Evolutionary conservation across 2,797 vertebrate genomes (phyloP), one percentile per base, ranked within the genome.

Genomic region (Triplophysa yarkandensis): DNA sequence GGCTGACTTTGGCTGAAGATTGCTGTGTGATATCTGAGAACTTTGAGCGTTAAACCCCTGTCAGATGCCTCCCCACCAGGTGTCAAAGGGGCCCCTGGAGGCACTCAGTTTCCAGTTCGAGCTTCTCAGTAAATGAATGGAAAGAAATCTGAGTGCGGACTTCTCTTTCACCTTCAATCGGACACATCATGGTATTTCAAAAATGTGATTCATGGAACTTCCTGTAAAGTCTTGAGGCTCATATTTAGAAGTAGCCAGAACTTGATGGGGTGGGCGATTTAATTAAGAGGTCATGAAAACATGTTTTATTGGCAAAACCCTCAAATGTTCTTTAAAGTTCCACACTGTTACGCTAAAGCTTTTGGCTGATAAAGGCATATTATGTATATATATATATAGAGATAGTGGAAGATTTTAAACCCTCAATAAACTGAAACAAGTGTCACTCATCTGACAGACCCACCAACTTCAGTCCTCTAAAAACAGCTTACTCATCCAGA

Each of bases 21-120:
- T 85, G 82, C 85, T 86, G 88, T 25, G 2, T 21, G 91, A 93
- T 78, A 93, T 76, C 77, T 88, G 92, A 97, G 91, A 96, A 84
- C 83, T 87, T 82, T 44, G 86, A 86, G 86, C 88, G 86, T 77
- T 88, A 86, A 91, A 83, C 89, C 78, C 74, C 85, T 78, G 78
- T 68, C 80, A 73, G 75, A 87, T 85, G 82, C 74, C 75, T 64
- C 62, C 79, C 34, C 78, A 80, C 62, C 88, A 84, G 84, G 87
- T 94, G 91, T 90, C 88, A 90, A 86, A 76, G 74, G 61, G 54
- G 70, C 85, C 69, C n/a, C 62, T 16, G 23, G 60, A 70, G 63
- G 74, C 52, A 61, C 77, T 68, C 71, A 61, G 39, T 54, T 78
- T 41, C 82, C 68, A 88, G 86, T 16, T 19, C 67, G 76, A 85